Base-by-base conservation (phyloP, 2,113 vertebrate genomes). In the Cathartes aura region DNA sequence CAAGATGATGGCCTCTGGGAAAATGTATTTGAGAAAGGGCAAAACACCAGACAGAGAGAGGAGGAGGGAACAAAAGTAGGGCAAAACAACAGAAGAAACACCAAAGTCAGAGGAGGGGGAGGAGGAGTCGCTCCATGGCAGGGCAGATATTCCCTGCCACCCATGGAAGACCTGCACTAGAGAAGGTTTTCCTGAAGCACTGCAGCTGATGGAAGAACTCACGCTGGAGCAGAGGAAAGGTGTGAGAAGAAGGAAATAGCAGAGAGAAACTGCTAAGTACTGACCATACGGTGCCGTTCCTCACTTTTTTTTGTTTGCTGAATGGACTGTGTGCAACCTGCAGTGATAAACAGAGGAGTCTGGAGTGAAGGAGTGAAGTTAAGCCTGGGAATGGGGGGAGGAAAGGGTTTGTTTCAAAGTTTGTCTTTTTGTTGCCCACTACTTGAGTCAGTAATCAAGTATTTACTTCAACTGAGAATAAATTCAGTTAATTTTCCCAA, bases 51-150 rank as follows among this genome's bases (percentile, higher is more conserved):
- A 22, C 3, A 32, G 60, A 64, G 30, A n/a, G 5, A 47, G 22
- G 8, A 50, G 8, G 26, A 62, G 12, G 20, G 30, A 67, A n/a
- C 1, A 53, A 62, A 83, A 43, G 42, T 6, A 26, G 9, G 40
- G 42, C 5, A 47, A 60, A 83, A 38, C 15, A 66, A 7, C 30
- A 62, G 13, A 66, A 74, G 45, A 70, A 82, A 48, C 9, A 22
- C 7, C 1, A 0, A 34, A 56, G 26, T 62, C 19, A 52, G 13
- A 62, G 2, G 2, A 74, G 11, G 0, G 0, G 15, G 7, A 8
- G 34, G 6, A 38, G 8, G 13, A 42, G 4, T 7, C 5, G 3
- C 27, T 74, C 17, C 0, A 0, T 38, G 22, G 10, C 29, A 75
- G 55, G 82, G 24, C 0, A 0, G 36, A 20, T 48, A 32, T 36